Conservation (phyloP, 1,140 invertebrate species). For the Contarinia nasturtii region DNA sequence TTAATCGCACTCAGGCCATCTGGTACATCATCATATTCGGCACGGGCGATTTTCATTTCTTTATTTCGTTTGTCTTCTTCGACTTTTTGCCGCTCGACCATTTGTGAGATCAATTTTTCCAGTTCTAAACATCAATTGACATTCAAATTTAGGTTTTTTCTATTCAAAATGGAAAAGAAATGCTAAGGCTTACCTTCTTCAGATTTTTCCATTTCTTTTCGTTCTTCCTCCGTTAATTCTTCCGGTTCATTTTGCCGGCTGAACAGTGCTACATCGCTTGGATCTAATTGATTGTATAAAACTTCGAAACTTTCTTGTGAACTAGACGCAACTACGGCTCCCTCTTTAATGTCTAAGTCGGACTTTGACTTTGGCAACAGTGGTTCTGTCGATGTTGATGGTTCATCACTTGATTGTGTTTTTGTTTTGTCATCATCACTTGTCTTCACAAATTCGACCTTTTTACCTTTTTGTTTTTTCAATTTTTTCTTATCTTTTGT, state of each 20-base stretch:
- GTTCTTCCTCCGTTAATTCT: neutral
- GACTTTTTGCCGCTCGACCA: neutral
- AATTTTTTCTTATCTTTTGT: neutral
- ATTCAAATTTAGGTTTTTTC: neutral
- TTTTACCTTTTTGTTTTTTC: neutral
- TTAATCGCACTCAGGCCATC: slow-evolving; percentile 27
- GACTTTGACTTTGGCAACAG: too few species aligned
- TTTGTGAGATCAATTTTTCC: slow-evolving; percentile 3
- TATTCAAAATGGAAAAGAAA: slow-evolving; percentile 1
- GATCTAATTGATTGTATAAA: too few species aligned
- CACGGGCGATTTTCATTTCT: neutral
- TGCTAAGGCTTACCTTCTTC: neutral
- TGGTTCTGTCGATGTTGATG: neutral
- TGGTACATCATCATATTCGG: slow-evolving; percentile 9
- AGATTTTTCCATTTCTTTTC: neutral
- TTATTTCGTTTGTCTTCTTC: neutral
- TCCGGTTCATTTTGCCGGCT: neutral
- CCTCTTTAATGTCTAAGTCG: too few species aligned
- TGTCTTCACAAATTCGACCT: neutral
- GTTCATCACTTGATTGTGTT: neutral
- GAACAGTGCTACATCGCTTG: too few species aligned
- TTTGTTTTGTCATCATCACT: neutral
- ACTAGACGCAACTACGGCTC: too few species aligned
- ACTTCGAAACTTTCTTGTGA: too few species aligned
- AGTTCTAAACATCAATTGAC: neutral